Conservation (phyloP, 2,888 invertebrate species). For the Lithophane socia region DNA sequence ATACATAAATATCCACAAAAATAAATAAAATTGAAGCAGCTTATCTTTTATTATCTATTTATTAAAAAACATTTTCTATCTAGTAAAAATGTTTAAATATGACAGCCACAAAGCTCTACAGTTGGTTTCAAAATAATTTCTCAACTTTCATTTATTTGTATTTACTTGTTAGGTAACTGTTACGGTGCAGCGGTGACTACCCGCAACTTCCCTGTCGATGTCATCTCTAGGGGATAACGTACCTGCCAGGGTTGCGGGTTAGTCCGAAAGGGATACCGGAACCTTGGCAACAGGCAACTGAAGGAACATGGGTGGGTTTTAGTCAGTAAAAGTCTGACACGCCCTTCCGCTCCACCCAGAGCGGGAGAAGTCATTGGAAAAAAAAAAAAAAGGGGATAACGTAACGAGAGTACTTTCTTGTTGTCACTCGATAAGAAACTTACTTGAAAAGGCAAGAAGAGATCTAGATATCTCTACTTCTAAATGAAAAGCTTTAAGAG, state of each 20-base stretch:
- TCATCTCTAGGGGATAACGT: slow-evolving; percentile 41
- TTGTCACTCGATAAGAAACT: slow-evolving; percentile 24
- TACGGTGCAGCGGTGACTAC: slow-evolving; percentile 11
- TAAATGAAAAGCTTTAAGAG: not conserved
- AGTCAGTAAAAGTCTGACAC: too few relatives aligned
- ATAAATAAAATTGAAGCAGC: too few relatives aligned
- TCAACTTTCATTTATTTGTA: not conserved
- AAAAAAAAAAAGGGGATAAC: too few relatives aligned
- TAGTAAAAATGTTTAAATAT: not conserved
- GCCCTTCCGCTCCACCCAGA: too few relatives aligned
- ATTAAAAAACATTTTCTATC: not conserved
- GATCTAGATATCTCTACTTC: not conserved
- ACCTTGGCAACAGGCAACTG: too few relatives aligned
- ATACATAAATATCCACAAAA: too few relatives aligned
- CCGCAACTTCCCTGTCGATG: slow-evolving; percentile 56
- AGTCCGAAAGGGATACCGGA: too few relatives aligned
- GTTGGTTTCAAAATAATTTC: not conserved
- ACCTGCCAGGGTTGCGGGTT: too few relatives aligned
- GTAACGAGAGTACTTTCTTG: slow-evolving; percentile 19
- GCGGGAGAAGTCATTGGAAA: too few relatives aligned
- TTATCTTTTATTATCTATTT: too few relatives aligned
- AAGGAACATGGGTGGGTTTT: too few relatives aligned
- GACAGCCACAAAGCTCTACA: not conserved
- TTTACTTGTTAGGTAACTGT: slow-evolving; percentile 9
- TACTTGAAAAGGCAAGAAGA: not conserved